Evolutionary conservation across 1,140 invertebrate species (phyloP), one percentile per base, ranked within the genome.

Genomic region (Formica selysi): DNA sequence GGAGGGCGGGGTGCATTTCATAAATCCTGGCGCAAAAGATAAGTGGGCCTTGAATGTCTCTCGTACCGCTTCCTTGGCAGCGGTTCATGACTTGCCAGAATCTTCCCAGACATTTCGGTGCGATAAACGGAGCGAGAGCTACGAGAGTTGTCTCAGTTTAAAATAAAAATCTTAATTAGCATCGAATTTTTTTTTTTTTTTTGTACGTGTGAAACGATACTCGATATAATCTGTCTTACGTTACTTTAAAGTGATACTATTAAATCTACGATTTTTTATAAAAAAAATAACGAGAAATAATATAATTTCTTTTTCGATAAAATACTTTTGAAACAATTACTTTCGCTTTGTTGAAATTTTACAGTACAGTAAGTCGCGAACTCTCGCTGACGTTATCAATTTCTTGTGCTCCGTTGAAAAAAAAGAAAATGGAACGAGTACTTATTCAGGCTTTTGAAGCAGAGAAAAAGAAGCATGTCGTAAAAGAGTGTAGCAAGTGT

Each of bases 21-120:
- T 90, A 90, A 90, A 90, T 90, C 81, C 68, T 78, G 59, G 80
- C 19, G 61, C 13, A 48, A 87, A 89, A 90, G 88, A 90, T 90
- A 90, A 90, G 88, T 90, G 86, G 71, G 65, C 29, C 29, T 38
- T 78, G 80, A 90, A 90, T 87, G 81, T 86, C 86, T 87, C 80
- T 61, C 67, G 85, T 68, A 62, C 64, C 70, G 61, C 41, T 76
- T 78, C 73, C 54, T 73, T 48, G 54, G 51, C 38, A 65, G 29
- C 32, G 19, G 41, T 89, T 84, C 79, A 85, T 70, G 59, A 81
- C 57, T 71, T 32, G 48, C 22, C 61, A 16, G 22, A 48, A 44
- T 78, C 78, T 57, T 81, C 22, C 36, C 26, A 51, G 54, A 26
- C 85, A 78, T 87, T 90, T 89, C 41, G 29, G 48, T 19, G 10